Evolutionary conservation across 2,797 vertebrate genomes (phyloP).

Genomic region (Lepus oiostolus): DNA sequence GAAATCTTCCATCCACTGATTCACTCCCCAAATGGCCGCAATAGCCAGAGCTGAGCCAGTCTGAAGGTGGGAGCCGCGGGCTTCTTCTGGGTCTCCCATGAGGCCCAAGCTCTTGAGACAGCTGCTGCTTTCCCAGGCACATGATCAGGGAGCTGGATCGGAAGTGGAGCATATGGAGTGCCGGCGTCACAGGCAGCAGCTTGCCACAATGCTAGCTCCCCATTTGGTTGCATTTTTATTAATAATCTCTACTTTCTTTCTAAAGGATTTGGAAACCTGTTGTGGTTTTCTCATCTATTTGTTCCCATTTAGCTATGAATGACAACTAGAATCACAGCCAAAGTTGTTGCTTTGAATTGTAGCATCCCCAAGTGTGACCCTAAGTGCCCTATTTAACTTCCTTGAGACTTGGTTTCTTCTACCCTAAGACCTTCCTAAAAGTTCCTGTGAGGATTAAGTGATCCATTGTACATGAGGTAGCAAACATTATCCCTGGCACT

Average conservation of each 20-base stretch:
- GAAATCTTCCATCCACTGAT: too few relatives aligned
- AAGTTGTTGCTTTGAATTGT: neutral
- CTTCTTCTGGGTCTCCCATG: too few relatives aligned
- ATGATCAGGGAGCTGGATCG: too few relatives aligned
- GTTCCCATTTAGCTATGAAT: neutral
- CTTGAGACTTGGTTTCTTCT: neutral
- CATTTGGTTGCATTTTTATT: conserved; percentile 3
- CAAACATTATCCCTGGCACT: neutral
- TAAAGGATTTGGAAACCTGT: neutral
- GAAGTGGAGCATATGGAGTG: too few relatives aligned
- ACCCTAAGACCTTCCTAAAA: neutral
- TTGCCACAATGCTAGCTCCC: too few relatives aligned
- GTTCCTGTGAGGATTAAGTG: neutral
- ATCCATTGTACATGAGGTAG: neutral
- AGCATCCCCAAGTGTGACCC: neutral
- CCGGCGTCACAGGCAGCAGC: too few relatives aligned
- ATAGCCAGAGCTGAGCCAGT: too few relatives aligned
- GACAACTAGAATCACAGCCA: neutral
- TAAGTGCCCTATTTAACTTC: neutral
- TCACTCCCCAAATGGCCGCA: too few relatives aligned
- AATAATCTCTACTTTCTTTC: conserved; percentile 29
- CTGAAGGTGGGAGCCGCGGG: too few relatives aligned
- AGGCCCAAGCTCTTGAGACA: too few relatives aligned
- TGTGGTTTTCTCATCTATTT: neutral
- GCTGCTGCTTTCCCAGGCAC: too few relatives aligned